Evolutionary conservation across 2,797 vertebrate genomes (phyloP).

Genomic region (Macroramphosus scolopax): DNA sequence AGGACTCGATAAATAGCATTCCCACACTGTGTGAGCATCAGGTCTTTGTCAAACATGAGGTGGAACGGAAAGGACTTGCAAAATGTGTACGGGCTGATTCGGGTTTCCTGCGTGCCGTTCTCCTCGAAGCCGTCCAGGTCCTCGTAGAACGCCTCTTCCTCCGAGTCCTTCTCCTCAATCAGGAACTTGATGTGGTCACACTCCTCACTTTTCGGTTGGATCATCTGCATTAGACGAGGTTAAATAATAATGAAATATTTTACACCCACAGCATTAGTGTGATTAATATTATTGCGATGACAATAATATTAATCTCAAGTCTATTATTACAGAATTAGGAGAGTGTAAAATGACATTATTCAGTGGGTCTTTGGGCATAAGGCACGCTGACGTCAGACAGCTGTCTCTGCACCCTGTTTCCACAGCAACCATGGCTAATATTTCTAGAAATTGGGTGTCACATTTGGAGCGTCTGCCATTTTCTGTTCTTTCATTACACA

Average conservation of each 20-base stretch:
- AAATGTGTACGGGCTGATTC: constrained; percentile 98
- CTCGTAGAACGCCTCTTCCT: constrained; percentile 96
- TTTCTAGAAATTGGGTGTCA: constrained; percentile 80
- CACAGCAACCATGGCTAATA: constrained; percentile 79
- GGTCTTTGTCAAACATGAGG: constrained; percentile 95
- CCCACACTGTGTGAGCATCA: constrained; percentile 95
- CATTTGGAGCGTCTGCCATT: constrained; percentile 76
- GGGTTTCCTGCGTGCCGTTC: constrained; percentile 95
- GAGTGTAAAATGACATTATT: constrained; percentile 52
- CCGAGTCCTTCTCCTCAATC: constrained; percentile 97
- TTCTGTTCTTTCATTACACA: constrained; percentile 70
- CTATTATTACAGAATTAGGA: constrained; percentile 32
- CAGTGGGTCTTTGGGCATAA: constrained; percentile 70
- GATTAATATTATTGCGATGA: constrained; percentile 13
- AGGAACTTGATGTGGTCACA: constrained; percentile 98
- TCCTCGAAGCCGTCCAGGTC: constrained; percentile 97
- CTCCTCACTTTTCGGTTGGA: constrained; percentile 95
- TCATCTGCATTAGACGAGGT: constrained; percentile 78
- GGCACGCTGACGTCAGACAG: constrained; percentile 71
- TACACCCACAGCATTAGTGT: background rate
- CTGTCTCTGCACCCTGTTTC: constrained; percentile 71
- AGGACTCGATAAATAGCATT: constrained; percentile 97
- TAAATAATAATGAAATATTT: constrained; percentile 12
- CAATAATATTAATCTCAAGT: constrained; percentile 19
- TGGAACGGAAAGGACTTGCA: constrained; percentile 99